Conservation (phyloP, 2,888 invertebrate genomes). For the Sphaerophoria rueppellii region DNA sequence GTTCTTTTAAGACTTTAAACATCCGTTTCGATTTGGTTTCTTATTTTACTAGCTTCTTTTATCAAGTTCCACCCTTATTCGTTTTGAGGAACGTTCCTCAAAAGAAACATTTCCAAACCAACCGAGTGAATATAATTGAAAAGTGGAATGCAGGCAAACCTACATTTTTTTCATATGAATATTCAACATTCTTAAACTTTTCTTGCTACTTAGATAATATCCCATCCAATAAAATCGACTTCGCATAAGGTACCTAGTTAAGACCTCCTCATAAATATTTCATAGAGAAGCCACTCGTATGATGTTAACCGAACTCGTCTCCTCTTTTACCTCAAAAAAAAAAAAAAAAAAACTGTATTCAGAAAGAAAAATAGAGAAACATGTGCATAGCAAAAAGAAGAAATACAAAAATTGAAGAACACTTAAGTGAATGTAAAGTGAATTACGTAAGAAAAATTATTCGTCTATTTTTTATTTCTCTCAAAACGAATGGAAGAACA, state of each 20-base stretch:
- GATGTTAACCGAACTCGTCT: neutral
- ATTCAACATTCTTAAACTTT: neutral
- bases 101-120: too few relatives aligned
- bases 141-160: too few relatives aligned
- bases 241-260: neutral
- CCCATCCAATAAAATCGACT: neutral
- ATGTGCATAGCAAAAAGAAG: conserved; percentile 2
- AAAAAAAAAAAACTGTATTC: too few relatives aligned
- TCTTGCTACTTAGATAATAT: neutral
- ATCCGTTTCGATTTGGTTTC: too few relatives aligned
- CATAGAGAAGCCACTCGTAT: neutral
- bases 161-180: too few relatives aligned
- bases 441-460: conserved; percentile 37
- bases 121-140: too few relatives aligned
- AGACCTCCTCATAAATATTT: neutral
- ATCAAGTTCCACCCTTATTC: too few relatives aligned
- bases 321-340: neutral
- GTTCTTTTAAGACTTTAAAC: too few relatives aligned
- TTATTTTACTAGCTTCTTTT: too few relatives aligned
- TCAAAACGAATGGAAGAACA: conserved; percentile 31
- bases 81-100: too few relatives aligned
- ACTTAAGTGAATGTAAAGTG: conserved; percentile 32
- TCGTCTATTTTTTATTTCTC: neutral
- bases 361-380: neutral
- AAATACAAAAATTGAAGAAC: conserved; percentile 38